Evolutionary conservation across 2,113 vertebrate genomes (phyloP), one percentile per base, ranked within the genome.

Genomic region (Hemibagrus wyckioides): DNA sequence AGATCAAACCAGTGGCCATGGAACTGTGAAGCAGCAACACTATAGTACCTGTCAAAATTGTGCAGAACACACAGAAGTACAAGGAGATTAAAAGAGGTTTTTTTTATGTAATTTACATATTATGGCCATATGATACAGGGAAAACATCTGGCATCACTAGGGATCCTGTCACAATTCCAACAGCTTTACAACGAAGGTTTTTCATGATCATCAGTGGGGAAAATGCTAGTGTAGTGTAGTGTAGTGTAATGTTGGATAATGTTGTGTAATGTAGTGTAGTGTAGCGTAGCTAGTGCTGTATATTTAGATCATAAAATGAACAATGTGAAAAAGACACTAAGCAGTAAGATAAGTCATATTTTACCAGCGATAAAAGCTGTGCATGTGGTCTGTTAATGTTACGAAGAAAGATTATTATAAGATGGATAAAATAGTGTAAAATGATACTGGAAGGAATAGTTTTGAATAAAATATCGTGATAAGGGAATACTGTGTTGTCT

Each of bases 81-180:
- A 80, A n/a, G 30, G 52, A 57, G 15, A 33, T 41, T 9, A 17
- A n/a, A n/a, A 30, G 14, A 48, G n/a, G 6, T 21, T 79, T 56
- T 36, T 80, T 80, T 13, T 4, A 39, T 39, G 15, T 25, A 13
- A 4, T 57, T 54, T 80, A 23, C 21, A 54, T 80, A 56, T 56
- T 39, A 39, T 3, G 1, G 2, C 57, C 2, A 39, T 25, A 7
- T 41, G 33, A 57, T 80, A 19, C 6, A 25, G 2, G 10, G 10
- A 21, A 80, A 80, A 80, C 79, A 80, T 80, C 54, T 80, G 79
- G 54, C 11, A 39, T 39, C 76, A 54, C 75, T 15, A 52, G n/a
- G 17, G 50, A 79, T 17, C 28, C n/a, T 79, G 76, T 79, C n/a
- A 79, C n/a, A 79, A 23, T 54, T 50, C 10, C 75, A 0, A 59